phyloP scores from a whole-genome alignment of 1,140 invertebrate genomes.

The Anastatus disparis region DNA sequence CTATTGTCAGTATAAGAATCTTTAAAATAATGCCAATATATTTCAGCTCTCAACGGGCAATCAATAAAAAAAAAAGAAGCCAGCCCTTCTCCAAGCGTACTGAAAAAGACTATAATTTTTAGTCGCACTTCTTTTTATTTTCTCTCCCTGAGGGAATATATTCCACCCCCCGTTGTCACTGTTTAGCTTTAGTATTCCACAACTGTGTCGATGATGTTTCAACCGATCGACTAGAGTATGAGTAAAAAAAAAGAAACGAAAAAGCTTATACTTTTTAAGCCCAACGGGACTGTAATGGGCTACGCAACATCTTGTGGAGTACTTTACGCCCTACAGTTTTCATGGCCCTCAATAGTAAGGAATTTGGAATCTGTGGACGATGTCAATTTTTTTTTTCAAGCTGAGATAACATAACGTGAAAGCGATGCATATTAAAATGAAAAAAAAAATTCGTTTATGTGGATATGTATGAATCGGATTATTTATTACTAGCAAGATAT shows the following conservation, averaged over 20 bases:
- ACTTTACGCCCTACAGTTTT: conserved; percentile 56
- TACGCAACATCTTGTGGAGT: conserved; percentile 63
- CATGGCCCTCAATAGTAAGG: conserved; percentile 39
- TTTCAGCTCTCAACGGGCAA: neutral
- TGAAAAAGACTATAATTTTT: conserved; percentile 15
- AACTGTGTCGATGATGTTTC: conserved; percentile 60
- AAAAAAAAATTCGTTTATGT: neutral
- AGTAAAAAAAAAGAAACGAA: too few relatives aligned
- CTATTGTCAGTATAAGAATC: neutral
- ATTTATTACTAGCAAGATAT: too few relatives aligned
- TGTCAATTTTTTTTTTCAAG: neutral
- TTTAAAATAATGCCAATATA: neutral
- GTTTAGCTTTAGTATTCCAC: conserved; percentile 58
- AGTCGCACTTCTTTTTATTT: neutral
- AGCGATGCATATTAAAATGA: conserved; percentile 12
- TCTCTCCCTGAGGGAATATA: neutral
- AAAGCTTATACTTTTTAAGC: conserved; percentile 50
- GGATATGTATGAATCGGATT: too few relatives aligned
- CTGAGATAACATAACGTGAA: neutral
- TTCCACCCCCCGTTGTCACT: conserved; percentile 44
- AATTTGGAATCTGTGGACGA: too few relatives aligned
- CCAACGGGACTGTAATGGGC: conserved; percentile 60
- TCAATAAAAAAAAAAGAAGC: conserved; percentile 15
- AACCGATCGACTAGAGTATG: conserved; percentile 54
- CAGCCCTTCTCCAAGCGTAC: neutral